These are phyloP conservation scores for Myiagra hebetior DNA, from an alignment of 2,113 vertebrate species.

Conservation along the genomic window DNA sequence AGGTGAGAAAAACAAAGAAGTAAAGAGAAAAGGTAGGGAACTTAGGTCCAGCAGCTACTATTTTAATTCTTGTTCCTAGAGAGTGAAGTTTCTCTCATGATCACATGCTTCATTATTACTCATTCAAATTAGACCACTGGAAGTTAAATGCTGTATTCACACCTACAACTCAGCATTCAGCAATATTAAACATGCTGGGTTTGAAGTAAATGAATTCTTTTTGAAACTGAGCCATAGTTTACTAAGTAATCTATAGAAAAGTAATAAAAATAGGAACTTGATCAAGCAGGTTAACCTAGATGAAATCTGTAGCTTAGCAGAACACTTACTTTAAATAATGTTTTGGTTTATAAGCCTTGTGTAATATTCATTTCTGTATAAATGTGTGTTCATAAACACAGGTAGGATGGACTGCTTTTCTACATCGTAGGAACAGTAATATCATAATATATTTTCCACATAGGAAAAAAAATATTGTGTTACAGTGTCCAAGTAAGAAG, in stretches of 20 bases:
- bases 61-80: not conserved
- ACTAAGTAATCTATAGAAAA: not conserved
- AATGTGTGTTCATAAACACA: not conserved
- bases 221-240: not conserved
- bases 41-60: not conserved
- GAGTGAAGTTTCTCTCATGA: not conserved
- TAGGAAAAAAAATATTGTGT: not conserved
- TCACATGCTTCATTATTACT: not conserved
- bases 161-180: not conserved
- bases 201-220: not conserved
- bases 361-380: not conserved
- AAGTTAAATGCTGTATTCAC: not conserved
- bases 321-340: not conserved
- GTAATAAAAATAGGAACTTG: not conserved
- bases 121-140: not conserved
- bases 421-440: not conserved
- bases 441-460: not conserved
- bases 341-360: not conserved
- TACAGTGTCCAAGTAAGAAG: not conserved
- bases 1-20: not conserved
- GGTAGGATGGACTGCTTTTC: not conserved
- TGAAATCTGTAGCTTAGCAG: not conserved
- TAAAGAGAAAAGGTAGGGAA: not conserved
- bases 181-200: not conserved
- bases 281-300: not conserved